These are phyloP conservation scores for Iguana delicatissima DNA, from an alignment of 2,797 vertebrate species.

Conservation along the genomic window DNA sequence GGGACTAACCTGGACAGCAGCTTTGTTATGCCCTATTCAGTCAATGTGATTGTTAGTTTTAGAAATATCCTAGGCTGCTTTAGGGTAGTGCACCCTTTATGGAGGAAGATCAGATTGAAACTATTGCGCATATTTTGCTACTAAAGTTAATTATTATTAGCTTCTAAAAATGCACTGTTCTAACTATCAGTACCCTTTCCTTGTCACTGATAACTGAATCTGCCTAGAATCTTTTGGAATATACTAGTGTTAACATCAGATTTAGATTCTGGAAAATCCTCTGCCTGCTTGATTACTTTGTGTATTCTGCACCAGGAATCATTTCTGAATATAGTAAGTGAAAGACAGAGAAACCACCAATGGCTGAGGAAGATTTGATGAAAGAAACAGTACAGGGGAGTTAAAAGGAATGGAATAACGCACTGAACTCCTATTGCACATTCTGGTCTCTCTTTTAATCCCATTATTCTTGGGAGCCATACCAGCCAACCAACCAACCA, in stretches of 20 bases:
- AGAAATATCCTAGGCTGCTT: neutral
- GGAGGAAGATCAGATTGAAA: neutral
- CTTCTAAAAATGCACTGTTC: too few species aligned
- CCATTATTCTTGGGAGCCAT: too few species aligned
- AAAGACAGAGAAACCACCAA: neutral
- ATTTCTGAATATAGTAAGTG: neutral
- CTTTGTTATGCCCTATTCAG: neutral
- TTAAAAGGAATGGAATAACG: too few species aligned
- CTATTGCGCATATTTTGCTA: neutral
- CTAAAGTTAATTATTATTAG: too few species aligned
- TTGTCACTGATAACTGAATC: too few species aligned
- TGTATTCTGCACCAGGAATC: neutral
- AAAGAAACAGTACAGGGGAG: too few species aligned
- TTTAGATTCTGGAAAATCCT: neutral
- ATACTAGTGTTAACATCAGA: neutral
- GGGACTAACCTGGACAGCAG: neutral
- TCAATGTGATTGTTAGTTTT: neutral
- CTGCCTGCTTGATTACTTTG: neutral
- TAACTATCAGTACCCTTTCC: too few species aligned
- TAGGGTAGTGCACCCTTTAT: neutral
- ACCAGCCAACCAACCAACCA: too few species aligned
- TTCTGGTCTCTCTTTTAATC: too few species aligned
- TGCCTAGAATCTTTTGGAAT: too few species aligned
- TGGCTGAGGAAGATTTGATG: too few species aligned
- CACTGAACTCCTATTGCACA: too few species aligned